Conservation (phyloP, 2,888 invertebrate genomes). For the Latrodectus elegans region DNA sequence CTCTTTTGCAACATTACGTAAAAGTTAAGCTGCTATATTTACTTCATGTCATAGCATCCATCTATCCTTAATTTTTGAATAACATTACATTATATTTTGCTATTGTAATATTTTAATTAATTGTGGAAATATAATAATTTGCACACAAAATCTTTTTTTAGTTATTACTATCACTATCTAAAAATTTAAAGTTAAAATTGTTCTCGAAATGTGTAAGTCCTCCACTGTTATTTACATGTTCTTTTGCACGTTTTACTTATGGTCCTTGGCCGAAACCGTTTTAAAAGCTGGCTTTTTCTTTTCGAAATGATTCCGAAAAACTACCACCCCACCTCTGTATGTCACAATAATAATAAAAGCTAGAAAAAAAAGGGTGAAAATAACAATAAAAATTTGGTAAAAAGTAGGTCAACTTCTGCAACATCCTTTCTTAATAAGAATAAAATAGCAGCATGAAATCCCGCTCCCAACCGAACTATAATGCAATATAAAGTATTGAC, state of each 20-base stretch:
- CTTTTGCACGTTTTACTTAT: neutral
- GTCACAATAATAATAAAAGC: conserved; percentile 38
- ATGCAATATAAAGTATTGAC: conserved; percentile 61
- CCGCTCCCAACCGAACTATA: conserved; percentile 46
- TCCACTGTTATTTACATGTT: too few relatives aligned
- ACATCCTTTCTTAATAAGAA: conserved; percentile 52
- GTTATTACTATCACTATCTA: too few relatives aligned
- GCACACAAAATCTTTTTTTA: too few relatives aligned
- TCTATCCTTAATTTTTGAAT: too few relatives aligned
- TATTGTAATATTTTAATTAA: too few relatives aligned
- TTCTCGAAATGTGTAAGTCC: too few relatives aligned
- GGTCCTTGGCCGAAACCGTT: neutral
- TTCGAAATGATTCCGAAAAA: neutral
- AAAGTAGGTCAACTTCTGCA: conserved; percentile 65
- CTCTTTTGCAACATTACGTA: too few relatives aligned
- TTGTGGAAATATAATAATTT: too few relatives aligned
- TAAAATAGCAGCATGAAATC: conserved; percentile 45
- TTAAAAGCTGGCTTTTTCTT: neutral
- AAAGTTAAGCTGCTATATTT: too few relatives aligned
- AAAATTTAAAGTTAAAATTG: too few relatives aligned
- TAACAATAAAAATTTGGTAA: conserved; percentile 30
- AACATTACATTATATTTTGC: too few relatives aligned
- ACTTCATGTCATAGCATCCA: too few relatives aligned
- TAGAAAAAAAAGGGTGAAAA: conserved; percentile 37
- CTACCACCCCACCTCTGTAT: conserved; percentile 36